Evolutionary conservation across 2,113 vertebrate genomes (phyloP), one percentile per base, ranked within the genome.

Genomic region (Neotoma lepida): DNA sequence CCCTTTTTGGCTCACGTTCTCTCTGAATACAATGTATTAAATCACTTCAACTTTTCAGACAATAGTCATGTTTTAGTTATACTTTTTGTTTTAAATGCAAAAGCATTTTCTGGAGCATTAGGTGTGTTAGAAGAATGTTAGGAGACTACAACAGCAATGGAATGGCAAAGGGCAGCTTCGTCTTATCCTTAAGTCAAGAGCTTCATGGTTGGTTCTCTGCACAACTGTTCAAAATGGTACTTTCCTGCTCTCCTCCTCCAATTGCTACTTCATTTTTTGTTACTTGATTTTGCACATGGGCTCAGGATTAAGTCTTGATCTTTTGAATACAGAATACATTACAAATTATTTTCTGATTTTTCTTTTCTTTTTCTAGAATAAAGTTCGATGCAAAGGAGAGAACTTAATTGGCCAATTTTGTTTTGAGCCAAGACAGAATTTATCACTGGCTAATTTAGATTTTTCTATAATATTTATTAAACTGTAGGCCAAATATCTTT

Each of bases 11-110:
- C 6, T 7, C 49, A 80, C 3, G 1, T 56, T 46, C 58, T 82
- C 28, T 71, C n/a, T 64, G 33, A 94, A 87, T 85, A 84, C 46
- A 56, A 30, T 17, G 12, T 18, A 73, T 84, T 74, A 88, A 88
- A 39, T 54, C 35, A 35, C 15, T 93, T 49, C 58, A 46, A 74
- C 7, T 8, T 88, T n/a, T 54, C n/a, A 61, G 30, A 49, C 20
- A 54, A 61, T 41, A 39, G 13, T 70, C 10, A 24, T 22, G 30
- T 49, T 70, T 41, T 44, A 70, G 15, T n/a, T 54, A 20, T 3
- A 70, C 8, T 33, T 39, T 2, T 41, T 71, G 12, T 77, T 82
- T 87, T 61, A 17, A 17, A 46, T 41, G 8, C 56, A 94, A 26
- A 77, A 4, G 9, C n/a, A n/a, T n/a, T n/a, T n/a, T n/a, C 28